phyloP scores from a whole-genome alignment of 1,140 invertebrate genomes.

The Apocrypta bakeri region DNA sequence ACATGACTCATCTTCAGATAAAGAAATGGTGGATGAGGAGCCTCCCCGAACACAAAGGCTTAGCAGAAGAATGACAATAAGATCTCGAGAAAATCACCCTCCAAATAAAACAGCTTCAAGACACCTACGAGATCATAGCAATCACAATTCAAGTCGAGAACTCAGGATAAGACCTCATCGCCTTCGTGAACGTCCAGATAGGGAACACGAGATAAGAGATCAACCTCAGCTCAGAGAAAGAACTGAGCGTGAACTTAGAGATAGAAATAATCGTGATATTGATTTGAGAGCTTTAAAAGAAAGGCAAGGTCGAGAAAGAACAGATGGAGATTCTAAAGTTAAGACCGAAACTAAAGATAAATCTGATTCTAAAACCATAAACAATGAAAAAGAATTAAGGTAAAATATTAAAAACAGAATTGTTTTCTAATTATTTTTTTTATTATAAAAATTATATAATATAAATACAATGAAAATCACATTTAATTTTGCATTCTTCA shows the following conservation, averaged over 20 bases:
- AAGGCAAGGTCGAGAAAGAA: conserved; percentile 56
- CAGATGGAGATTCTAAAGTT: conserved; percentile 58
- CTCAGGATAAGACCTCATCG: conserved; percentile 64
- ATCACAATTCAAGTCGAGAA: conserved; percentile 39
- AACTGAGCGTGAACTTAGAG: conserved; percentile 57
- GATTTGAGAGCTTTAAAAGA: conserved; percentile 64
- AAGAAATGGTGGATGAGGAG: conserved; percentile 70
- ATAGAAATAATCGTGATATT: conserved; percentile 63
- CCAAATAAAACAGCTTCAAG: conserved; percentile 63
- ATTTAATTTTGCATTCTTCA: conserved; percentile 40
- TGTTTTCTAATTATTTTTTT: conserved; percentile 14
- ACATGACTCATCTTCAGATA: conserved; percentile 71
- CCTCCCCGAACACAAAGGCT: conserved; percentile 64
- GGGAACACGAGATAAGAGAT: conserved; percentile 59
- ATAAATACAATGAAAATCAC: background rate
- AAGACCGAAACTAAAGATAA: conserved; percentile 61
- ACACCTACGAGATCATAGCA: conserved; percentile 53
- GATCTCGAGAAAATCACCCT: conserved; percentile 71
- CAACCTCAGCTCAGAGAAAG: conserved; percentile 53
- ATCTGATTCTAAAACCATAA: conserved; percentile 55
- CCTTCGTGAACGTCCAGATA: conserved; percentile 54
- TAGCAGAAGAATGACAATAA: conserved; percentile 66
- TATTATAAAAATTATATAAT: background rate
- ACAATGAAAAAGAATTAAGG: conserved; percentile 67
- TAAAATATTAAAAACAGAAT: conserved; percentile 36